phyloP scores from a whole-genome alignment of 30 jellyfish, hydroid and myxozoan genomes.

The Turritopsis rubra region DNA sequence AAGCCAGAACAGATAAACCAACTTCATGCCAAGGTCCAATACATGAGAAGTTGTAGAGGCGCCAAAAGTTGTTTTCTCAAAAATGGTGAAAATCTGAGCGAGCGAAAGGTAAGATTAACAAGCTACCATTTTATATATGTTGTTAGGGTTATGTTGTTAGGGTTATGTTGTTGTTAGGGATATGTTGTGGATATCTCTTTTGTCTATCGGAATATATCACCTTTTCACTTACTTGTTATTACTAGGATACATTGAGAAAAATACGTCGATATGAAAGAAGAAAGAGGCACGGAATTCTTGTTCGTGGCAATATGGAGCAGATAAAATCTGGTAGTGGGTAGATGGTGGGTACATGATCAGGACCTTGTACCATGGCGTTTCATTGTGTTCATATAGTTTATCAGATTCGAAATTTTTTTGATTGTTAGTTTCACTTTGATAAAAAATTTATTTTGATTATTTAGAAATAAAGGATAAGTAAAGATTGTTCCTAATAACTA shows the following conservation, averaged over 20 bases:
- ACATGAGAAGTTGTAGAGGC: neutral
- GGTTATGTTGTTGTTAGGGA: neutral
- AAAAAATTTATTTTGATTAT: too few species aligned
- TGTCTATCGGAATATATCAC: neutral
- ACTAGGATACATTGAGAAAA: neutral
- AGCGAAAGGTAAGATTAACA: neutral
- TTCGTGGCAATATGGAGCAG: neutral
- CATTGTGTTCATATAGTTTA: neutral
- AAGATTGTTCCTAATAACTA: too few species aligned
- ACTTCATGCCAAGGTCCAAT: neutral
- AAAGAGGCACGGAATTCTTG: constrained; percentile 9
- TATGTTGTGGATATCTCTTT: neutral
- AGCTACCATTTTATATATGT: neutral
- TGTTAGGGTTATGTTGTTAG: neutral
- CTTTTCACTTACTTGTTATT: neutral
- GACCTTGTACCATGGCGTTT: neutral
- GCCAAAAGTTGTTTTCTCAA: neutral
- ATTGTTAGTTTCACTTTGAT: too few species aligned
- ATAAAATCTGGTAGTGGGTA: neutral
- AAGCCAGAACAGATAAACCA: neutral
- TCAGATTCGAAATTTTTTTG: neutral
- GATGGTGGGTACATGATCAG: neutral
- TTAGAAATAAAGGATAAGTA: too few species aligned
- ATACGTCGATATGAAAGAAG: neutral
- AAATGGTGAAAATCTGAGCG: neutral